Evolutionary conservation across 2,888 invertebrate species (phyloP), one percentile per base, ranked within the genome.

Genomic region (Campaea margaritaria): DNA sequence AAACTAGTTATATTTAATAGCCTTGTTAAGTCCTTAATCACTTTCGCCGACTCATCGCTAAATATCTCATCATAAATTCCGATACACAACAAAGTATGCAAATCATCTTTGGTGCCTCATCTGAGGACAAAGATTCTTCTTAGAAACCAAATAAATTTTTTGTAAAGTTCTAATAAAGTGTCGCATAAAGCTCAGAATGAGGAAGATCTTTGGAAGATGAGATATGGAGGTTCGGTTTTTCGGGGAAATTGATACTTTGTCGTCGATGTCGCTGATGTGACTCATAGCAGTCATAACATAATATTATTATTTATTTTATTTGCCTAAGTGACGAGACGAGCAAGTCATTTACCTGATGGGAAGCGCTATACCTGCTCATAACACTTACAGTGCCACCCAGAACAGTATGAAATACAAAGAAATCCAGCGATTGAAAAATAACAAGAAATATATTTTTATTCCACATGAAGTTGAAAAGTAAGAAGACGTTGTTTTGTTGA

Each of bases 151-250:
- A 83, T 83, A 83, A 84, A 71, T 79, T 76, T 77, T 82, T 85
- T 85, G 83, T 86, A 79, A 76, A 75, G 75, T 43, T 86, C 82
- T 81, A 88, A 89, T 88, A 87, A 89, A 86, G 67, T 88, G 91
- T 90, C 90, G 84, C 89, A 89, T 90, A 91, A 89, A 90, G 77
- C 78, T n/a, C n/a, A 70, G 78, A 78, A 77, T 78, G 81, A 82
- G 75, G 76, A 71, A 78, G 65, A 64, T 73, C 54, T 55, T 52
- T 53, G 39, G 21, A 34, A 34, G 31, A 62, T 68, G 62, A 64
- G 28, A 63, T 67, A 67, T 63, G 42, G 14, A 14, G 51, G 51
- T 65, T 43, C 51, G 55, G 52, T 46, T 12, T 48, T 65, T 65
- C 68, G 52, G 14, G 60, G 68, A 62, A 65, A 54, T 43, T 42